A percentile compares a stretch with the other conserved stretches of the same genome.
Evolutionary conservation across 2,797 vertebrate species (phyloP).

Genomic region (Synanceia verrucosa): DNA sequence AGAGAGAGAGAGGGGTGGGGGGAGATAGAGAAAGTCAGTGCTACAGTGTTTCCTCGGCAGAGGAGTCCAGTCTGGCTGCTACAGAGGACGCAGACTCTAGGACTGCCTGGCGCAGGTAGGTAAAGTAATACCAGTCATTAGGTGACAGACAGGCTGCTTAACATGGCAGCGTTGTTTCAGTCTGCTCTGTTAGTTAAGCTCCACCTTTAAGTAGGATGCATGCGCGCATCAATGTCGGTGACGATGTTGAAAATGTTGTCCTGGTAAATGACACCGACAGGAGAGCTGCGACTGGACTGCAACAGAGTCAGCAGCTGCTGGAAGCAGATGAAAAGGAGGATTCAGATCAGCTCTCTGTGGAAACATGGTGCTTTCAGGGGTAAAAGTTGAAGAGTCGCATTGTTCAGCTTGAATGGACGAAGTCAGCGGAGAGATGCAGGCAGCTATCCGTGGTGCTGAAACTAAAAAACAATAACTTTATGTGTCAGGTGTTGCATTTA

Average conservation of each 20-base stretch:
- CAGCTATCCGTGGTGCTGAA: slow-evolving; percentile 85
- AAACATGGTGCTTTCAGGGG: background rate
- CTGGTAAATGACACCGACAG: slow-evolving; percentile 25
- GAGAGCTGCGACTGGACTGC: background rate
- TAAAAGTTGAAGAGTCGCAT: slow-evolving; percentile 57
- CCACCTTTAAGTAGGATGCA: slow-evolving; percentile 19
- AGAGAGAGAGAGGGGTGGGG: slow-evolving; percentile 58
- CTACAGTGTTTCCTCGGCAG: slow-evolving; percentile 70
- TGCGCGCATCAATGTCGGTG: slow-evolving; percentile 35
- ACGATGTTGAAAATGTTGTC: slow-evolving; percentile 28
- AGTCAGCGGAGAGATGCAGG: slow-evolving; percentile 4
- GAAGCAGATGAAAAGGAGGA: background rate
- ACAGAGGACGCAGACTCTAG: slow-evolving; percentile 67
- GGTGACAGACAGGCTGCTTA: background rate
- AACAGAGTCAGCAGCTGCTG: slow-evolving; percentile 6
- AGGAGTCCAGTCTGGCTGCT: slow-evolving; percentile 75
- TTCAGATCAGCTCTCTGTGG: too few species aligned
- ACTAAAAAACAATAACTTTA: background rate
- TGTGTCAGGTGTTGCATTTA: background rate
- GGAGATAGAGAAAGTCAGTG: slow-evolving; percentile 18
- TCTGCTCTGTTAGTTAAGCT: slow-evolving; percentile 26
- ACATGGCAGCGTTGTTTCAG: background rate
- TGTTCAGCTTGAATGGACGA: background rate
- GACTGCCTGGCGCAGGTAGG: slow-evolving; percentile 77
- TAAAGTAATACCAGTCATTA: slow-evolving; percentile 5